These are phyloP conservation scores for Drosophila nigritarsus DNA, from an alignment of 2,888 invertebrate species.

Conservation along the genomic window DNA sequence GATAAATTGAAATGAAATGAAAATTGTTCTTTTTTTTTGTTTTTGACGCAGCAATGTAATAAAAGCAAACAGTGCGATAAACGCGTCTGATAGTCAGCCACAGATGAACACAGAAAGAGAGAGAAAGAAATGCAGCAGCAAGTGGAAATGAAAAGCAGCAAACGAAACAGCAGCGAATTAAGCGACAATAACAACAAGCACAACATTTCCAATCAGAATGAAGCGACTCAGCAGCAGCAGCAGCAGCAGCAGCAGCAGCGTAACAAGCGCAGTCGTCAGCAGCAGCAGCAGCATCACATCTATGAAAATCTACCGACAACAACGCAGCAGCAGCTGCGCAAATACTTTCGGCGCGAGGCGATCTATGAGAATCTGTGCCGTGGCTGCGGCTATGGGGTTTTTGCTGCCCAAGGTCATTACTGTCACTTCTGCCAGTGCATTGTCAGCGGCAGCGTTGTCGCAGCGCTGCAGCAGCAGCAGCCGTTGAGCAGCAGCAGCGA, in stretches of 20 bases:
- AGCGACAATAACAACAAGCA: constrained; percentile 51
- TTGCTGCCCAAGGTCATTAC: constrained; percentile 81
- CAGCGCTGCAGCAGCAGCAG: constrained; percentile 41
- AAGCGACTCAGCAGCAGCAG: constrained; percentile 25
- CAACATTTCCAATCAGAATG: constrained; percentile 52
- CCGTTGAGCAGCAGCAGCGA: constrained; percentile 21
- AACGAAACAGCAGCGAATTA: constrained; percentile 44
- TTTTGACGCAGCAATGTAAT: constrained; percentile 44
- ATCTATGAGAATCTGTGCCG: constrained; percentile 84
- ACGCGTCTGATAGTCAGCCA: constrained; percentile 35
- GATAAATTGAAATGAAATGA: constrained; percentile 41
- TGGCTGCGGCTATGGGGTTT: constrained; percentile 84
- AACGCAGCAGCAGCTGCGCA: constrained; percentile 66
- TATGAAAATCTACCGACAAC: constrained; percentile 66
- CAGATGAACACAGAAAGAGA: constrained; percentile 1
- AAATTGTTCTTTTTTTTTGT: constrained; percentile 23
- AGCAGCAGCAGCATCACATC: constrained; percentile 48
- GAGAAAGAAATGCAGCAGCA: constrained; percentile 46
- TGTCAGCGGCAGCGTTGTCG: constrained; percentile 73
- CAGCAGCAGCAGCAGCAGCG: constrained; percentile 43
- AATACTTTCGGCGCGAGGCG: constrained; percentile 78
- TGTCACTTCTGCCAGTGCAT: constrained; percentile 84
- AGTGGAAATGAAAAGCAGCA: constrained; percentile 47
- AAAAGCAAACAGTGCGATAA: constrained; percentile 59
- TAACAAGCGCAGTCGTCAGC: constrained; percentile 44